A percentile compares a stretch with the other conserved stretches of the same genome.
Conservation (phyloP, 1,140 invertebrate genomes). For the Lysiphlebus fabarum region DNA sequence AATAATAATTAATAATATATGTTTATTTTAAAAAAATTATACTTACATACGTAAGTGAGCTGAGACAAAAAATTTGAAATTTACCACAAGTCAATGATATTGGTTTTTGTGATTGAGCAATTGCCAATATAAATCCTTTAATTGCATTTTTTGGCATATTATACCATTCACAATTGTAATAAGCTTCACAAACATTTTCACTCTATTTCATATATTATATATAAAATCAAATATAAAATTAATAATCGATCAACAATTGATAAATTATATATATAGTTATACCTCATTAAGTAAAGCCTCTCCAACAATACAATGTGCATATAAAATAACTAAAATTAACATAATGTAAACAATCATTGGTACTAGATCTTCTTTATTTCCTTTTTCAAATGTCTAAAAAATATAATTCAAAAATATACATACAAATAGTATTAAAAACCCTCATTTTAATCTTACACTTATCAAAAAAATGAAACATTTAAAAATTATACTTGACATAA, state of each 20-base stretch:
- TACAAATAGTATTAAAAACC: no score
- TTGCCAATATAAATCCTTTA: conserved; percentile 10
- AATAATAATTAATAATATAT: background rate
- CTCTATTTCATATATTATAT: conserved; percentile 1
- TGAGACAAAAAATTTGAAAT: conserved; percentile 10
- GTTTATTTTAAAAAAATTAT: background rate
- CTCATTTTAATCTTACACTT: no score
- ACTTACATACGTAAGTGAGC: background rate
- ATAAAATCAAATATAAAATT: background rate
- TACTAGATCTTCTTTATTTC: no score
- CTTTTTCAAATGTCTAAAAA: no score
- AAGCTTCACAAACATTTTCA: conserved; percentile 12
- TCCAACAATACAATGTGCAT: background rate
- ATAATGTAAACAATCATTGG: background rate
- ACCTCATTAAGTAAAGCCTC: background rate
- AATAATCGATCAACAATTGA: background rate
- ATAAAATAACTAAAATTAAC: background rate
- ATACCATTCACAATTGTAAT: conserved; percentile 19
- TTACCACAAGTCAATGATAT: conserved; percentile 10
- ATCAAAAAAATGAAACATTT: no score
- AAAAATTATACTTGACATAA: no score
- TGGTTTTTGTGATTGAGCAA: conserved; percentile 6
- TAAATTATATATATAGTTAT: background rate
- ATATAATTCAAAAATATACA: no score
- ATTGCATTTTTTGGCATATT: conserved; percentile 6